These are phyloP conservation scores for Dicyrtoma fusca DNA, from an alignment of 2,888 invertebrate genomes.

Conservation along the genomic window DNA sequence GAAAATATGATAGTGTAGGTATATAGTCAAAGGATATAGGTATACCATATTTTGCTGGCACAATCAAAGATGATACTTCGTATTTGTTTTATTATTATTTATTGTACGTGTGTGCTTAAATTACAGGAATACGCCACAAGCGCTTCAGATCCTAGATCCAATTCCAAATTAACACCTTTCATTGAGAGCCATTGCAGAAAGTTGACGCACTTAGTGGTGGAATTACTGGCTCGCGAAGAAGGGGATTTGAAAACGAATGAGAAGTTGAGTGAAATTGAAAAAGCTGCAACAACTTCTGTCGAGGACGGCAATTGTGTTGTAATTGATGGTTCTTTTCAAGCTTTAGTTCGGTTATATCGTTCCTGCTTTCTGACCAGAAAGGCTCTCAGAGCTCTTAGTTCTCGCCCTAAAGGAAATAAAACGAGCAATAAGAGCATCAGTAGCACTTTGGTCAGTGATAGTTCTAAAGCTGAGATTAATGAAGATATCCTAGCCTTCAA, in stretches of 20 bases:
- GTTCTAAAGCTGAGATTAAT: neutral
- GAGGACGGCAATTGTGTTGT: constrained; percentile 13
- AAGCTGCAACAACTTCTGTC: neutral
- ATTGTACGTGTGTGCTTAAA: constrained; percentile 2
- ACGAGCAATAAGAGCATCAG: too few relatives aligned
- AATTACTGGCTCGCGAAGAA: constrained; percentile 38
- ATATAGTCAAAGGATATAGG: too few relatives aligned
- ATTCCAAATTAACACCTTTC: constrained; percentile 43
- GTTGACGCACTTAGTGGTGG: constrained; percentile 45
- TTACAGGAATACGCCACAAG: constrained; percentile 21
- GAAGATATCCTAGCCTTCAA: constrained; percentile 4
- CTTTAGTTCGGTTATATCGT: constrained; percentile 32
- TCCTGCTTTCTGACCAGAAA: constrained; percentile 23
- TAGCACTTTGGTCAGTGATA: too few relatives aligned
- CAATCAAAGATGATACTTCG: too few relatives aligned
- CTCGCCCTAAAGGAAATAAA: neutral
- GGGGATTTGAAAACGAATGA: too few relatives aligned
- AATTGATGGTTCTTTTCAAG: constrained; percentile 24
- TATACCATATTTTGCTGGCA: too few relatives aligned
- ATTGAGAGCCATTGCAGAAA: constrained; percentile 44
- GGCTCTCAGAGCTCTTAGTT: constrained; percentile 28
- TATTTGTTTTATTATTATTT: neutral
- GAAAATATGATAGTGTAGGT: too few relatives aligned
- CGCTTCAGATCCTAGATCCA: constrained; percentile 24
- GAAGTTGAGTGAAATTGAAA: too few relatives aligned